Percentiles rank a stretch among this genome's conserved stretches.
These are phyloP conservation scores for Heteromyza rotundicornis DNA, from an alignment of 2,888 invertebrate genomes.

Conservation along the genomic window DNA sequence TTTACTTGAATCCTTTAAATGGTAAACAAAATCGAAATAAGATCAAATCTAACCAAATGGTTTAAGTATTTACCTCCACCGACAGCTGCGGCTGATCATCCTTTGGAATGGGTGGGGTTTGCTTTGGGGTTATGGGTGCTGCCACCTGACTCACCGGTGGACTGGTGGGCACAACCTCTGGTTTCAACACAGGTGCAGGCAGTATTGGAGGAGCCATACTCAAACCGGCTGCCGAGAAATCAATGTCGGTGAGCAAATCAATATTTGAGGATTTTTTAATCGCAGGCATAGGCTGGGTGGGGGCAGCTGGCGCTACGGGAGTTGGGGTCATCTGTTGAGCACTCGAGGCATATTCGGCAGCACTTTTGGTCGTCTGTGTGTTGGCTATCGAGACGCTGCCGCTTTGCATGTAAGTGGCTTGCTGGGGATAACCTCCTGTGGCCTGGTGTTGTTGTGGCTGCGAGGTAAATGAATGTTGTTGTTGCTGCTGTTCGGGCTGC, in stretches of 20 bases:
- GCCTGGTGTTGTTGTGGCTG: constrained; percentile 20
- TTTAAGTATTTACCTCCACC: background rate
- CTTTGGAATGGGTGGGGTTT: background rate
- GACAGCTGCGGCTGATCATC: background rate
- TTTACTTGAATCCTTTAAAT: too few relatives aligned
- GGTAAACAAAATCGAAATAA: too few relatives aligned
- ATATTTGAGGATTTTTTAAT: constrained; percentile 64
- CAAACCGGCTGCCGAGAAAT: constrained; percentile 65
- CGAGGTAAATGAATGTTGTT: constrained; percentile 14
- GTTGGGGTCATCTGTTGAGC: constrained; percentile 30
- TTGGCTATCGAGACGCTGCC: constrained; percentile 50
- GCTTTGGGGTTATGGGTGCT: background rate
- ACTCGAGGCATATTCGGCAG: constrained; percentile 45
- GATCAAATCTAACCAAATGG: background rate
- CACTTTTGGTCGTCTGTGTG: constrained; percentile 59
- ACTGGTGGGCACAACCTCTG: constrained; percentile 43
- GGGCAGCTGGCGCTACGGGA: constrained; percentile 11
- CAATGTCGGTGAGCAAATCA: constrained; percentile 79
- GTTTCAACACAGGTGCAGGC: constrained; percentile 52
- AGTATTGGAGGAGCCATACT: constrained; percentile 44
- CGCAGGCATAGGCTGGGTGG: constrained; percentile 17
- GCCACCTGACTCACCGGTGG: constrained; percentile 39
- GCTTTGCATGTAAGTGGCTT: constrained; percentile 58
- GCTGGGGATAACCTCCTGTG: constrained; percentile 25
- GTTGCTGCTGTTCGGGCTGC: constrained; percentile 24